phyloP scores from a whole-genome alignment of 2,888 invertebrate species.

The Ditula angustiorana region DNA sequence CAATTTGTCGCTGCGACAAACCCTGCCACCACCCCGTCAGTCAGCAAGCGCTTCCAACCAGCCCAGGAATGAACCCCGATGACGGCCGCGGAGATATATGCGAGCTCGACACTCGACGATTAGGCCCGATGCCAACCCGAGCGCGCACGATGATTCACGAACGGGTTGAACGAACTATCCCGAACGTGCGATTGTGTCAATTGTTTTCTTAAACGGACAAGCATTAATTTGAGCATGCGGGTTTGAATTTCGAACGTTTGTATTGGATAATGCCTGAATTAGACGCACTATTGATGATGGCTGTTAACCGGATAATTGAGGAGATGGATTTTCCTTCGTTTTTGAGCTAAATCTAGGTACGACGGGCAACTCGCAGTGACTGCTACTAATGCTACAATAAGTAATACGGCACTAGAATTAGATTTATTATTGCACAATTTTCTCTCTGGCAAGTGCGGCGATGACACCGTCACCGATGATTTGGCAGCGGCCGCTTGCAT shows the following conservation, averaged over 20 bases:
- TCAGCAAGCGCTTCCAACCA: conserved; percentile 72
- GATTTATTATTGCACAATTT: conserved; percentile 77
- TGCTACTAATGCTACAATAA: conserved; percentile 17
- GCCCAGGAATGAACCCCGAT: conserved; percentile 79
- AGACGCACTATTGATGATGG: conserved; percentile 45
- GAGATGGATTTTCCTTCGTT: conserved; percentile 41
- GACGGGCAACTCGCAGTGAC: conserved; percentile 14
- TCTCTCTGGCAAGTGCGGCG: conserved; percentile 71
- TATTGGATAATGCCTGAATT: conserved; percentile 62
- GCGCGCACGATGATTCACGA: conserved; percentile 73
- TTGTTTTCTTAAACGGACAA: conserved; percentile 80
- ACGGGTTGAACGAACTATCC: conserved; percentile 71
- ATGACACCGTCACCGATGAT: conserved; percentile 80
- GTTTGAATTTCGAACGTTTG: conserved; percentile 67
- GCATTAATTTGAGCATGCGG: conserved; percentile 76
- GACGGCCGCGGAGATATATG: conserved; percentile 80
- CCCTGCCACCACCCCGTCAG: conserved; percentile 75
- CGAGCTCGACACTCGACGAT: conserved; percentile 75
- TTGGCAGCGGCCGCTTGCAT: conserved; percentile 77
- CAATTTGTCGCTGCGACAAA: conserved; percentile 75
- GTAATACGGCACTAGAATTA: conserved; percentile 58
- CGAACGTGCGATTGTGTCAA: conserved; percentile 71
- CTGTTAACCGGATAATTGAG: conserved; percentile 44
- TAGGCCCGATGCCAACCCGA: conserved; percentile 81
- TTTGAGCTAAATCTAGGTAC: conserved; percentile 39